Evolutionary conservation across 2,797 vertebrate species (phyloP).

Genomic region (Perodicticus potto): DNA sequence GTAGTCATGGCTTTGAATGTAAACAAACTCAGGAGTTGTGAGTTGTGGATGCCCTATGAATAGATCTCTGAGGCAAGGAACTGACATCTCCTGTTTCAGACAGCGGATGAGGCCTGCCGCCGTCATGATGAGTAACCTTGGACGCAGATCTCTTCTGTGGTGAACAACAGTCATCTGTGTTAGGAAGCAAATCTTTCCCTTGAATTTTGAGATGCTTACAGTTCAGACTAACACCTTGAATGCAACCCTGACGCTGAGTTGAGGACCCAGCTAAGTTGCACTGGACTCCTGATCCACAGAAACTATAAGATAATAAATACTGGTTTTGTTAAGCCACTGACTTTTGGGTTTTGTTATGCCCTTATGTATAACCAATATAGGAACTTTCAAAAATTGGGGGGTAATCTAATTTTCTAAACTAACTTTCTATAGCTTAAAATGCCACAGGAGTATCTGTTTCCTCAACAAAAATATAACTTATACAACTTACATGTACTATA

Average conservation of each 20-base stretch:
- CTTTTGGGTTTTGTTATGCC: not conserved
- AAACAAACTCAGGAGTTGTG: not conserved
- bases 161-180: not conserved
- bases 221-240: not conserved
- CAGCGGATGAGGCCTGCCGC: not conserved
- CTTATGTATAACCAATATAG: not conserved
- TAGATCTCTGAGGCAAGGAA: not conserved
- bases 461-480: not conserved
- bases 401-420: constrained; percentile 23
- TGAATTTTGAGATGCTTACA: not conserved
- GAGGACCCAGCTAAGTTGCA: not conserved
- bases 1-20: not conserved
- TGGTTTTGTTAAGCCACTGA: not conserved
- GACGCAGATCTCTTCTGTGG: not conserved
- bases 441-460: not conserved
- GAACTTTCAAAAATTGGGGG: not conserved
- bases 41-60: not conserved
- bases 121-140: not conserved
- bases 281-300: not conserved
- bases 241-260: not conserved
- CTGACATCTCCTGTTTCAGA: no score
- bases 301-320: not conserved
- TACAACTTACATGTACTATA: not conserved
- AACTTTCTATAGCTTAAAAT: constrained; percentile 33
- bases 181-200: not conserved